Base-by-base conservation (phyloP, 2,113 vertebrate genomes). In the Tragelaphus imberbis region DNA sequence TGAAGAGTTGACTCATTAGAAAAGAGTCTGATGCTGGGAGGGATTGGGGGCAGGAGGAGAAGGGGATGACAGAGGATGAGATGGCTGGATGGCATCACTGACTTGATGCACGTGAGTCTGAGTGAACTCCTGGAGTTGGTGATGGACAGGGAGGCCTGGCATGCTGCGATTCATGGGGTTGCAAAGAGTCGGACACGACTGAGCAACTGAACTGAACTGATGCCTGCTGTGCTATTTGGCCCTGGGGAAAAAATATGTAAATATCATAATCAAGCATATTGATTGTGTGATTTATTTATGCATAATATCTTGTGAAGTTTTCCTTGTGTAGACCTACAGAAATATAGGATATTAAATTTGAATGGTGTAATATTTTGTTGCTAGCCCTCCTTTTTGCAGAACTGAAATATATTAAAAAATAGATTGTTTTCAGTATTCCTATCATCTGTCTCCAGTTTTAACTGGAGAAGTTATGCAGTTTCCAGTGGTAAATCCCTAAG, bases 141-240 rank as follows among this genome's bases (percentile, higher is more conserved):
- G 11, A 49, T 49, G 49, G 49, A 49, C 49, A 49, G 49, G 49
- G 49, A 49, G 49, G 49, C 49, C 49, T 49, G 49, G 49, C 49
- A 2, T 49, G 49, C 49, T 49, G 49, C 49, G 11, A 49, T 49
- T 49, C 49, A 49, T 49, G 49, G 49, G 49, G 49, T 49, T 2
- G 49, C 49, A 49, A 49, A 49, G 49, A 49, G 49, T 49, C 11
- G 10, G 11, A 49, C 11, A 49, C 2, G 49, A 49, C 49, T 12
- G 11, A 49, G 49, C 49, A 49, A 12, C 49, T 49, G 49, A 49
- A 49, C 49, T 49, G 9, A 49, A 49, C 49, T 49, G 49, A 90
- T 82, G 55, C 44, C 56, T 92, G 30, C 81, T 96, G n/a, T 93
- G 55, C 88, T 95, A 75, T 15, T 96, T 85, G 95, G 65, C 21